Conservation (phyloP, 2,797 vertebrate genomes). For the Cynopterus sphinx region DNA sequence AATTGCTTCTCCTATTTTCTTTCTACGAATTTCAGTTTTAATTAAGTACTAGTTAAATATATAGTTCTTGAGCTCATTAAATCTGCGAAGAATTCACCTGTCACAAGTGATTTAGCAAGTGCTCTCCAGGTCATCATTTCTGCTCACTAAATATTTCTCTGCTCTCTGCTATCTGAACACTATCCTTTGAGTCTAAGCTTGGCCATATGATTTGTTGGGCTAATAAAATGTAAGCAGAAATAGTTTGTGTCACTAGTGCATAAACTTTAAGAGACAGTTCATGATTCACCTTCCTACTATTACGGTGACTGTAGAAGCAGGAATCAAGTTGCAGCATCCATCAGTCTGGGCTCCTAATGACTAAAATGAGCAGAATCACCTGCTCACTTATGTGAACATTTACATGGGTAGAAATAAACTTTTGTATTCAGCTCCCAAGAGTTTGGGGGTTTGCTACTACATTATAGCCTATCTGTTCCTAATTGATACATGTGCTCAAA, state of each 20-base stretch:
- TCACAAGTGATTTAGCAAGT: not conserved
- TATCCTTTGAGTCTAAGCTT: not conserved
- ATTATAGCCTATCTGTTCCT: not conserved
- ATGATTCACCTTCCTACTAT: not conserved
- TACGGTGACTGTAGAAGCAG: not conserved
- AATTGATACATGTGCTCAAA: not conserved
- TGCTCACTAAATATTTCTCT: not conserved
- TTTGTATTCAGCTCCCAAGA: not conserved
- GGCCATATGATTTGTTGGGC: not conserved
- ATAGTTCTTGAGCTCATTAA: not conserved
- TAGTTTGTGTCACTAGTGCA: not conserved
- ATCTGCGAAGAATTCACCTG: not conserved
- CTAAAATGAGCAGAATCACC: not conserved
- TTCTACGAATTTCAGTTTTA: not conserved
- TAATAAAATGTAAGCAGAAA: conserved; percentile 15
- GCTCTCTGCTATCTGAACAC: not conserved
- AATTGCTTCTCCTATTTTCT: not conserved
- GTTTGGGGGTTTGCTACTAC: not conserved
- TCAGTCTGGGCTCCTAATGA: not conserved
- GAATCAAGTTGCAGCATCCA: not conserved
- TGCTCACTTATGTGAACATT: not conserved
- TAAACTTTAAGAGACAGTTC: not conserved
- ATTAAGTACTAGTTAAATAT: not conserved
- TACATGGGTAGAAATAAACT: not conserved
- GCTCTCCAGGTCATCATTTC: not conserved